phyloP scores from a whole-genome alignment of 2,797 vertebrate species.

The Chiropotes sagulatus region DNA sequence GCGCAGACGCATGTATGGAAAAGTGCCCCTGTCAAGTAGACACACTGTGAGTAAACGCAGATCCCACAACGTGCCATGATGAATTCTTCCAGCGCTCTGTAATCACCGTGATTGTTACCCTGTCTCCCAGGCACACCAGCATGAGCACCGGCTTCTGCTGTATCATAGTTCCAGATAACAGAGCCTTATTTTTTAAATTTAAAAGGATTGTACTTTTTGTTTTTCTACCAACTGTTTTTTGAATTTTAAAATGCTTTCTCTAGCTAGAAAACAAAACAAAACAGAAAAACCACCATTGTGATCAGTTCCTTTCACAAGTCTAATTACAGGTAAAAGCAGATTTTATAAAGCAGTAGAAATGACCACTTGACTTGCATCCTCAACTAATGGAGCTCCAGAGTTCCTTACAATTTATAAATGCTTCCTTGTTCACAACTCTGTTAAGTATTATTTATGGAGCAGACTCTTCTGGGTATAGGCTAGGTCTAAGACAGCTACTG shows the following conservation, averaged over 20 bases:
- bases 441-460: conserved; percentile 53
- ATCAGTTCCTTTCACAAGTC: conserved; percentile 55
- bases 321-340: conserved; percentile 39
- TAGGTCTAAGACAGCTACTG: conserved; percentile 44
- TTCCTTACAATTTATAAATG: conserved; percentile 47
- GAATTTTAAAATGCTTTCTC: conserved; percentile 52
- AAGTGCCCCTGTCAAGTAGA: not conserved
- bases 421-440: conserved; percentile 48
- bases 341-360: conserved; percentile 67
- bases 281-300: conserved; percentile 12
- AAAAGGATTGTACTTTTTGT: conserved; percentile 18
- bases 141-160: not conserved
- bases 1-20: not conserved
- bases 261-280: not conserved
- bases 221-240: conserved; percentile 50
- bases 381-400: conserved; percentile 62
- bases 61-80: not conserved
- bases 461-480: conserved; percentile 74
- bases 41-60: not conserved
- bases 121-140: not conserved
- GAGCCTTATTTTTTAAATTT: not conserved
- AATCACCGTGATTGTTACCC: not conserved
- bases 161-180: not conserved
- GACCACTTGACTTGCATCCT: conserved; percentile 58
- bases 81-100: not conserved